Percentiles rank a stretch among this genome's conserved stretches.
Conservation (phyloP, 1,140 invertebrate species). For the Gryon sp. region DNA sequence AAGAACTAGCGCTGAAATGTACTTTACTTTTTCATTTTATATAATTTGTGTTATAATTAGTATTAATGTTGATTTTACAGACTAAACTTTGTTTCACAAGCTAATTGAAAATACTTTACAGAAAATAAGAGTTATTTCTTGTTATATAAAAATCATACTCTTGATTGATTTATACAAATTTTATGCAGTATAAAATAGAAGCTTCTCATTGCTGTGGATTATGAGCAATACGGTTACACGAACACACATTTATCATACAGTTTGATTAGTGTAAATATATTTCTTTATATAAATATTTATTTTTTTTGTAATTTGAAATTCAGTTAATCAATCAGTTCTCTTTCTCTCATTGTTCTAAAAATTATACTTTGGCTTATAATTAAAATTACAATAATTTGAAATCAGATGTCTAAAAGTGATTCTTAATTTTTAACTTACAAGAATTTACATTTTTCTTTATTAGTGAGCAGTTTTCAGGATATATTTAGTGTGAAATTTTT, state of each 20-base stretch:
- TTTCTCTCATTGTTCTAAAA: conserved; percentile 35
- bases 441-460: conserved; percentile 35
- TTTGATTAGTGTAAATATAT: conserved; percentile 42
- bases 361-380: conserved; percentile 14
- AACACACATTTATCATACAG: conserved; percentile 31
- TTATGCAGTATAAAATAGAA: conserved; percentile 40
- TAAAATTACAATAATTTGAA: neutral
- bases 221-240: conserved; percentile 30
- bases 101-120: conserved; percentile 13
- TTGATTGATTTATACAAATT: conserved; percentile 39
- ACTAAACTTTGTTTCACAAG: neutral
- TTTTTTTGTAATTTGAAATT: conserved; percentile 31
- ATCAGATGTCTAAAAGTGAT: conserved; percentile 22
- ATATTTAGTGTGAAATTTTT: conserved; percentile 42
- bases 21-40: too few species aligned
- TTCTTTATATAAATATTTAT: conserved; percentile 47
- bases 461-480: conserved; percentile 58
- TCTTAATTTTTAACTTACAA: conserved; percentile 35
- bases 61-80: neutral
- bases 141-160: conserved; percentile 33
- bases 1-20: too few species aligned
- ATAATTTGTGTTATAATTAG: too few species aligned
- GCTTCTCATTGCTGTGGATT: conserved; percentile 34
- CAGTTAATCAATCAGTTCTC: conserved; percentile 44
- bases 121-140: conserved; percentile 8